Percentiles rank a stretch among this genome's conserved stretches.
Conservation (phyloP, 2,113 vertebrate species). For the Paramisgurnus dabryanus region DNA sequence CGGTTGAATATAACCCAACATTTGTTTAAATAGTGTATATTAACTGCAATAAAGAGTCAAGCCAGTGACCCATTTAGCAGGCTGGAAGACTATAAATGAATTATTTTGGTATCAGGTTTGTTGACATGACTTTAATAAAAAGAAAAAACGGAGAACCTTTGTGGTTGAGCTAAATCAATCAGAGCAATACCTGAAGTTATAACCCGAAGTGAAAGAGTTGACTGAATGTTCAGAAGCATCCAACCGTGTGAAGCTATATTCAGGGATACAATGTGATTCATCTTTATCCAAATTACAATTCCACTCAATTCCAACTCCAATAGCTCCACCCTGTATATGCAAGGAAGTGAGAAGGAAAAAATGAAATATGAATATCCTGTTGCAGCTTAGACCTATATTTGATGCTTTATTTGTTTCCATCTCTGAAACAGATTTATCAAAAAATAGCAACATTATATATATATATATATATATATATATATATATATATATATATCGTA, state of each 20-base stretch:
- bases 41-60: too few species aligned
- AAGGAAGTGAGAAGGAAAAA: neutral
- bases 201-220: slow-evolving; percentile 82
- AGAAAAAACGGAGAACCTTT: too few species aligned
- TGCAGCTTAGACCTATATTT: neutral
- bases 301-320: slow-evolving; percentile 93
- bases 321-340: slow-evolving; percentile 83
- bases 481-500: too few species aligned
- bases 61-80: too few species aligned
- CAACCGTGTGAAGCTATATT: slow-evolving; percentile 89
- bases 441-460: too few species aligned
- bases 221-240: slow-evolving; percentile 73
- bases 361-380: neutral
- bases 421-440: neutral
- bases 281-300: slow-evolving; percentile 91
- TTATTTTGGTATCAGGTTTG: neutral
- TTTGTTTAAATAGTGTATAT: too few species aligned
- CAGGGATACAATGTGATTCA: slow-evolving; percentile 83
- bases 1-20: too few species aligned
- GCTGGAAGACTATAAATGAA: neutral
- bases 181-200: slow-evolving; percentile 90
- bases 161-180: neutral
- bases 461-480: too few species aligned
- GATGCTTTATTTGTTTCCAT: neutral
- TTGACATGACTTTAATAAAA: neutral